Base-by-base conservation (phyloP, 2,888 invertebrate genomes). In the Embidobia sp. region DNA sequence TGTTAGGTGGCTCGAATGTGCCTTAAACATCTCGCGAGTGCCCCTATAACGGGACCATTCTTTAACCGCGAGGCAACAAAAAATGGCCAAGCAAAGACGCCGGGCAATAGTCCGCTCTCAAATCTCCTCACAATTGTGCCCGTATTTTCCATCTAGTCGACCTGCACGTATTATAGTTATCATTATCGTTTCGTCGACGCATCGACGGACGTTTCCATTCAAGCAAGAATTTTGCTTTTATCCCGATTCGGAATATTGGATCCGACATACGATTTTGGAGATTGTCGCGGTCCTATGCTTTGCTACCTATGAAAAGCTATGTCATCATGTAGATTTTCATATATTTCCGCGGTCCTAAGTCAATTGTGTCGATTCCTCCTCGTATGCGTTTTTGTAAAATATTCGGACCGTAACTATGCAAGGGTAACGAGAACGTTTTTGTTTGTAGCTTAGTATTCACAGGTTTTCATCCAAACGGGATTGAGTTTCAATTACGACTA, bases 21-120 rank as follows among this genome's bases (percentile, higher is more conserved):
- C 61, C 51, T 69, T 74, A 66, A 74, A 74, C 46, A 66, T 59
- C 74, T 74, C 59, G 49, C 16, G 66, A 66, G 51, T 72, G 35
- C 55, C 72, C 44, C 33, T 46, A 72, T 72, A 72, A 53, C 40
- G 48, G 57, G n/a, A 40, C 61, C 33, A 44, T 67, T 67, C 55
- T 67, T 61, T 46, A 67, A 61, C 29, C 29, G 40, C 29, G 31
- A 40, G 18, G 74, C 48, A 61, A n/a, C 49, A 67, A 75, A 69
- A 48, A 37, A 53, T 11, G 6, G 44, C 31, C 15, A 6, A 7
- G 59, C 16, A 26, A 44, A 35, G 31, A 33, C 13, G 40, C 6
- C 31, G 33, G 29, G 40, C 46, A 49, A 61, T 84, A 81, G 83
- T 75, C 78, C 82, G 66, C 70, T 61, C 61, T 19, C 26, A 48